phyloP scores from a whole-genome alignment of 2,113 vertebrate genomes.

The Haemorhous mexicanus region DNA sequence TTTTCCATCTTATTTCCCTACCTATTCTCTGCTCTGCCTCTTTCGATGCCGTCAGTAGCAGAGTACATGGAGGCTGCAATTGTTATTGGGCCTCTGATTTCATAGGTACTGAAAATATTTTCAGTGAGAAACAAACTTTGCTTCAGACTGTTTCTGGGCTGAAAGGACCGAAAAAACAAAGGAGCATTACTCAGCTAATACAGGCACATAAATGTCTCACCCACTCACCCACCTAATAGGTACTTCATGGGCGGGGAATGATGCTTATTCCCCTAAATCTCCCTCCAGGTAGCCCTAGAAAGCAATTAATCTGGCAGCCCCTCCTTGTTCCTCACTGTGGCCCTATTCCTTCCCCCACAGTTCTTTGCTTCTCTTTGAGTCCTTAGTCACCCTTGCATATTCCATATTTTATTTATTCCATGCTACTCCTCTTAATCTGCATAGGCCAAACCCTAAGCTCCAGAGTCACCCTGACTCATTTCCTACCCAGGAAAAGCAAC shows the following conservation, averaged over 20 bases:
- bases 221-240: background rate
- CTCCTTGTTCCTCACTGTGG: background rate
- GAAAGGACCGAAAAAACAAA: background rate
- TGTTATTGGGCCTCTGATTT: background rate
- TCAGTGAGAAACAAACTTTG: background rate
- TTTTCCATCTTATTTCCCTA: background rate
- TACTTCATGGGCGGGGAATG: background rate
- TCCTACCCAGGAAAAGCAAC: slow-evolving; percentile 23
- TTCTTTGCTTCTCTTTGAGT: background rate
- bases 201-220: background rate
- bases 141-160: background rate
- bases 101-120: background rate
- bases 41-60: background rate
- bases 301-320: background rate
- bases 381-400: slow-evolving; percentile 16
- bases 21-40: background rate
- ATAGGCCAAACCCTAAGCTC: slow-evolving; percentile 23
- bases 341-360: background rate
- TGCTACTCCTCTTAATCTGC: slow-evolving; percentile 16
- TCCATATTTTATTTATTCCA: slow-evolving; percentile 7
- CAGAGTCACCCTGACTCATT: slow-evolving; percentile 51
- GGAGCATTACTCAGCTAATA: background rate
- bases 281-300: background rate
- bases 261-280: background rate
- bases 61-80: background rate